These are phyloP conservation scores for Heliconius hewitsoni DNA, from an alignment of 1,140 invertebrate genomes.

Conservation along the genomic window DNA sequence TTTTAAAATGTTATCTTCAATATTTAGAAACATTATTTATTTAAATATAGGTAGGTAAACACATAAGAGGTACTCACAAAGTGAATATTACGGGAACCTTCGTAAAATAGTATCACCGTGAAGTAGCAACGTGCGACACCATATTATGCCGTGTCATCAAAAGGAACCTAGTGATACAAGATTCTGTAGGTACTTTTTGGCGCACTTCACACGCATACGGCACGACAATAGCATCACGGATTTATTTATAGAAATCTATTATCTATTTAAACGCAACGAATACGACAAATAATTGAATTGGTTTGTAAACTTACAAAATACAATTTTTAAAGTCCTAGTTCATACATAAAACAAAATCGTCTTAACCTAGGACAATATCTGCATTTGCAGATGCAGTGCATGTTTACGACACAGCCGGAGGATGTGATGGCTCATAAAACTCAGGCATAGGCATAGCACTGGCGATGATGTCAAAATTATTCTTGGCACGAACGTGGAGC, in stretches of 20 bases:
- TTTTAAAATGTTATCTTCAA: too few relatives aligned
- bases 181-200: too few relatives aligned
- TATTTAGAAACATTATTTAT: too few relatives aligned
- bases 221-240: not conserved
- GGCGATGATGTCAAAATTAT: conserved; percentile 68
- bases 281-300: not conserved
- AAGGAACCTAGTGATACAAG: too few relatives aligned
- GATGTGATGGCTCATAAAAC: conserved; percentile 72
- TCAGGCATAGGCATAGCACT: conserved; percentile 56
- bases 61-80: too few relatives aligned
- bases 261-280: not conserved
- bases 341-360: not conserved
- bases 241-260: not conserved
- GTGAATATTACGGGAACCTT: too few relatives aligned
- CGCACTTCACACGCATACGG: too few relatives aligned
- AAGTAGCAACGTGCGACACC: too few relatives aligned
- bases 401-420: conserved; percentile 71
- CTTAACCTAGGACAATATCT: conserved; percentile 35
- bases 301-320: not conserved
- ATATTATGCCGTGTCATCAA: too few relatives aligned
- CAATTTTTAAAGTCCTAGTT: not conserved
- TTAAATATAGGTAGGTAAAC: too few relatives aligned
- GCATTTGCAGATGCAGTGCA: conserved; percentile 61
- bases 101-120: too few relatives aligned
- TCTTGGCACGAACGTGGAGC: conserved; percentile 62